These are phyloP conservation scores for Illadopsis cleaveri DNA, from an alignment of 2,113 vertebrate species.

Conservation along the genomic window DNA sequence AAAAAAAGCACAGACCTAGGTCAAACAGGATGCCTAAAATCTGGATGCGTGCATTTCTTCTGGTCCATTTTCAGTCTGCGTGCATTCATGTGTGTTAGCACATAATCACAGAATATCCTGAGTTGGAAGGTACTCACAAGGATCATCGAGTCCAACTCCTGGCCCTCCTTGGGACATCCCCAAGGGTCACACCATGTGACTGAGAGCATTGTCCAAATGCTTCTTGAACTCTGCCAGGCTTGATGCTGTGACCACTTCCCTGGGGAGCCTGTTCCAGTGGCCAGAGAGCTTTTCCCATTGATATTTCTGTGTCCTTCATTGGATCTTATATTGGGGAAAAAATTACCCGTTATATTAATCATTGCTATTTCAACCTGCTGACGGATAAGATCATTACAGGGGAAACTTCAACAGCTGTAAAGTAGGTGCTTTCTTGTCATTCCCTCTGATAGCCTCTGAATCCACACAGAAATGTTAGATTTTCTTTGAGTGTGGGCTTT, in stretches of 20 bases:
- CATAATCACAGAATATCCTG: neutral
- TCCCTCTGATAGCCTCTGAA: neutral
- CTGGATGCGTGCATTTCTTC: rapidly evolving
- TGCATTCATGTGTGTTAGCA: neutral
- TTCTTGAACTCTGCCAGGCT: neutral
- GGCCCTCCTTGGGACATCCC: neutral
- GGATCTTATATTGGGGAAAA: neutral
- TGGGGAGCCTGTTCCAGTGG: neutral
- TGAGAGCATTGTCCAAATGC: neutral
- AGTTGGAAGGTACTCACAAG: neutral
- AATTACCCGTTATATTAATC: neutral
- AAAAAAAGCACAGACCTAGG: no score
- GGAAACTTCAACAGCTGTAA: neutral
- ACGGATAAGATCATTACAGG: neutral
- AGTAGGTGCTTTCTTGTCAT: neutral
- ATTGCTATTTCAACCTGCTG: neutral
- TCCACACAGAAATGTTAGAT: neutral
- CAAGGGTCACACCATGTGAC: neutral
- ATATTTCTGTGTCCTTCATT: neutral
- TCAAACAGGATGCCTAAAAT: neutral
- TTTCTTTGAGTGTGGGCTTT: neutral
- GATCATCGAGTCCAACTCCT: rapidly evolving
- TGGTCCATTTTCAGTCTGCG: neutral
- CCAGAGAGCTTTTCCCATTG: neutral
- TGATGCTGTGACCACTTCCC: neutral